phyloP scores from a whole-genome alignment of 2,888 invertebrate genomes.

The Mesorhabditis sp. region DNA sequence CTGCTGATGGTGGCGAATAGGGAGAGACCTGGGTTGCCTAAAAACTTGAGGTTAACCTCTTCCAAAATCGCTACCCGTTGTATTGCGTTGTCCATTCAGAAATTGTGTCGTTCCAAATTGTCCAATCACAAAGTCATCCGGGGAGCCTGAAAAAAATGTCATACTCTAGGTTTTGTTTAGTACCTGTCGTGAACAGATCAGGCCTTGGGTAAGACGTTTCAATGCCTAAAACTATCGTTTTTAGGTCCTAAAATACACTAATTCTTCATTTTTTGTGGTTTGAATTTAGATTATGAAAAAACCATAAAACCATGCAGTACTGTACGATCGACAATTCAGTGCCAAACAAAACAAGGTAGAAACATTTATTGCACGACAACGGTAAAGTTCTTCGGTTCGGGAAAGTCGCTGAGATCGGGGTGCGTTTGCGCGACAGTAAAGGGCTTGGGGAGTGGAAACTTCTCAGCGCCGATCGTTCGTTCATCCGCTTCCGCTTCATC shows the following conservation, averaged over 20 bases:
- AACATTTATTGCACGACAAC: too few species aligned
- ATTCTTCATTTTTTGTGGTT: too few species aligned
- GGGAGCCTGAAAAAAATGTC: neutral
- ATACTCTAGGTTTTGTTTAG: too few species aligned
- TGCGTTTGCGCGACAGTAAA: neutral
- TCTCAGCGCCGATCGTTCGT: neutral
- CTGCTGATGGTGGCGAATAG: neutral
- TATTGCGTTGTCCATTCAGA: neutral
- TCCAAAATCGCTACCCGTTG: neutral
- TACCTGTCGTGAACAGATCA: too few species aligned
- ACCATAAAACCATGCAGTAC: too few species aligned
- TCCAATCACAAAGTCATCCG: constrained; percentile 2
- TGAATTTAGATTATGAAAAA: too few species aligned
- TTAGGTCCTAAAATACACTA: too few species aligned
- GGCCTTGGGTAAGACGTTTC: too few species aligned
- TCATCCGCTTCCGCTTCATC: neutral
- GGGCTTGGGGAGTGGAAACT: neutral
- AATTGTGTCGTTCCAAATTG: neutral
- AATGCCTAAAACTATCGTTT: too few species aligned
- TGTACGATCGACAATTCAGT: too few species aligned
- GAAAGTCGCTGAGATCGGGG: neutral
- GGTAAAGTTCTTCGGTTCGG: neutral
- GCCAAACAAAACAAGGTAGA: too few species aligned
- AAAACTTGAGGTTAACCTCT: neutral
- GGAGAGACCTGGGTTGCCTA: constrained; percentile 4